Evolutionary conservation across 1,140 invertebrate genomes (phyloP).

Genomic region (Matsumurasca onukii): DNA sequence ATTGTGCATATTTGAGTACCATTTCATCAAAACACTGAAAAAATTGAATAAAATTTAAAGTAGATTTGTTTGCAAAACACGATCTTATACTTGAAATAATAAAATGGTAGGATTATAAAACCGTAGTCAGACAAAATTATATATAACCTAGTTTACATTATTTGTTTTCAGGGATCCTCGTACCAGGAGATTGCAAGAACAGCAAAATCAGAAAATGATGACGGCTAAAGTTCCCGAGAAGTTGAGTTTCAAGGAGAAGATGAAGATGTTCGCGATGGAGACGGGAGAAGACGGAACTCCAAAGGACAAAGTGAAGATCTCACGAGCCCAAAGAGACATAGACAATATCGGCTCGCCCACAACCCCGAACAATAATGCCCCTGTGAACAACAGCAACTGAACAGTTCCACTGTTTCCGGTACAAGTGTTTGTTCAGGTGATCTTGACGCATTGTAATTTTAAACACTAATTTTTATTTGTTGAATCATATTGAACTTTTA

Average conservation of each 20-base stretch:
- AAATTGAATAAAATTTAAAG: no score
- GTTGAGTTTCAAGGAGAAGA: constrained; percentile 91
- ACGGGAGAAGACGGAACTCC: constrained; percentile 84
- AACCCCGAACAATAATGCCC: constrained; percentile 49
- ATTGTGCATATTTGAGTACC: no score
- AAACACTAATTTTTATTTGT: no score
- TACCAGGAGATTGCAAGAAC: constrained; percentile 73
- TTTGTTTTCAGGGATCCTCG: constrained; percentile 80
- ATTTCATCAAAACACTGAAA: no score
- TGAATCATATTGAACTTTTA: no score
- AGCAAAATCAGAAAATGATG: constrained; percentile 68
- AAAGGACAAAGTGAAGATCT: constrained; percentile 91
- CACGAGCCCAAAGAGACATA: constrained; percentile 88
- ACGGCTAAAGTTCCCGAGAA: constrained; percentile 74
- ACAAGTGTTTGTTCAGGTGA: not conserved
- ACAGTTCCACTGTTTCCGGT: no score
- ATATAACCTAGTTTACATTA: no score
- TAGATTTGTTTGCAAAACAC: no score
- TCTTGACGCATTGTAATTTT: no score
- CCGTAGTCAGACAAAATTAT: no score
- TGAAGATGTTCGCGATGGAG: constrained; percentile 96
- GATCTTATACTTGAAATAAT: no score
- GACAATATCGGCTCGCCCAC: constrained; percentile 62
- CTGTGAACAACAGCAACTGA: constrained; percentile 28
- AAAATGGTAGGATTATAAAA: no score